phyloP scores from a whole-genome alignment of 2,888 invertebrate genomes.

The Megastigmus dorsalis region DNA sequence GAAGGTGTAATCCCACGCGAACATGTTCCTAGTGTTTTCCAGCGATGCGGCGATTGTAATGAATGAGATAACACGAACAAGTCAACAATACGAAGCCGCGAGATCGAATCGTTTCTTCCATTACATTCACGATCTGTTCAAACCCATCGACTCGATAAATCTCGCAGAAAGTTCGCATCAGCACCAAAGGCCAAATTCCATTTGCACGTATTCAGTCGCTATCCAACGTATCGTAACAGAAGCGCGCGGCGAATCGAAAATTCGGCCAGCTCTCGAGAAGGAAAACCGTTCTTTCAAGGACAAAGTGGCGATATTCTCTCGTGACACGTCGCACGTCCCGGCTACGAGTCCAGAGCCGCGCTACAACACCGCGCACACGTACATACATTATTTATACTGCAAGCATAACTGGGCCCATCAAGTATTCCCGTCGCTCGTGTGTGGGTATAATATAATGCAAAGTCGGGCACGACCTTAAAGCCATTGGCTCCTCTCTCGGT shows the following conservation, averaged over 20 bases:
- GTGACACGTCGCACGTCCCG: slow-evolving; percentile 1
- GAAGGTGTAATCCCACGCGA: too few relatives aligned
- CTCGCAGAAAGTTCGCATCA: too few relatives aligned
- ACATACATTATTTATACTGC: background rate
- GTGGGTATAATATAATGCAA: slow-evolving; percentile 36
- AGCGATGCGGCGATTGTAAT: too few relatives aligned
- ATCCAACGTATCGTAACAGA: background rate
- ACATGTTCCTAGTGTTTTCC: too few relatives aligned
- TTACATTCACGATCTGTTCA: too few relatives aligned
- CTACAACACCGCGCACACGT: slow-evolving; percentile 28
- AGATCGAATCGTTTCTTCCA: too few relatives aligned
- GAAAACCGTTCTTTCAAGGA: slow-evolving; percentile 25
- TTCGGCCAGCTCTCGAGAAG: background rate
- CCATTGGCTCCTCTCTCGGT: slow-evolving; percentile 60
- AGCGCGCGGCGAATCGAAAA: background rate
- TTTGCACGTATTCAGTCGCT: too few relatives aligned
- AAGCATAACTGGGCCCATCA: slow-evolving; percentile 51
- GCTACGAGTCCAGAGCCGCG: too few relatives aligned
- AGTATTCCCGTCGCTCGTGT: background rate
- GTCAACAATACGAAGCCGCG: too few relatives aligned
- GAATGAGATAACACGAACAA: too few relatives aligned
- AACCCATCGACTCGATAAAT: too few relatives aligned
- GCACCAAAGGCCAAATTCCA: too few relatives aligned
- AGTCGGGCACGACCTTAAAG: slow-evolving; percentile 59
- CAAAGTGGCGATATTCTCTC: background rate